These are phyloP conservation scores for Synergus laeviventris DNA, from an alignment of 2,888 invertebrate genomes.

Conservation along the genomic window DNA sequence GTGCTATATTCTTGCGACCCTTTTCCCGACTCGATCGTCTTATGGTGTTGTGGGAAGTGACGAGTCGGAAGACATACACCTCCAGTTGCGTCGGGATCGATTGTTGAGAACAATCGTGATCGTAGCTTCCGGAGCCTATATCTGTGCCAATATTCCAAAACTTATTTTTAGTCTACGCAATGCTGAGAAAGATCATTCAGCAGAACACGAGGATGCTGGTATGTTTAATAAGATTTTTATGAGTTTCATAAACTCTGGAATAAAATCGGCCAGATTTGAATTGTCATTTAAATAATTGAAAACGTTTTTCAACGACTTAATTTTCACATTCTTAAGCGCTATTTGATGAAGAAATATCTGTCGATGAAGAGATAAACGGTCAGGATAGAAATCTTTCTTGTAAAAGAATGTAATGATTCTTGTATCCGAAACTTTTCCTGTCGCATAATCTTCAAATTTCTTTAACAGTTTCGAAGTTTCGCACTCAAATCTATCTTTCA, in stretches of 20 bases:
- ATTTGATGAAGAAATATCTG: constrained; percentile 4
- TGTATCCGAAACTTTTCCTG: background rate
- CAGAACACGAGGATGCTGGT: constrained; percentile 32
- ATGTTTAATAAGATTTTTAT: background rate
- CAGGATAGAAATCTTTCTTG: constrained; percentile 1
- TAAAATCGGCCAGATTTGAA: background rate
- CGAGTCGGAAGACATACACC: too few relatives aligned
- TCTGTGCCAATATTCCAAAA: too few relatives aligned
- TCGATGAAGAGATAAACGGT: background rate
- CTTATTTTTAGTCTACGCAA: constrained; percentile 36
- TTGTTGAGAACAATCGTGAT: too few relatives aligned
- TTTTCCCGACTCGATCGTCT: too few relatives aligned
- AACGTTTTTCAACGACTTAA: background rate
- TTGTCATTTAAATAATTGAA: background rate
- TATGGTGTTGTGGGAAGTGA: too few relatives aligned
- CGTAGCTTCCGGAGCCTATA: too few relatives aligned
- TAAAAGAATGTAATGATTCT: background rate
- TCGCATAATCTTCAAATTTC: background rate
- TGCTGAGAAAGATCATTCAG: constrained; percentile 30
- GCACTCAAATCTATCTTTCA: background rate
- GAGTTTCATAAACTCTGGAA: background rate
- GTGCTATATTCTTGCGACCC: too few relatives aligned
- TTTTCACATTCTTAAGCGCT: background rate
- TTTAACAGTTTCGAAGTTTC: background rate
- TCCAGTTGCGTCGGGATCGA: too few relatives aligned